Evolutionary conservation across 2,888 invertebrate species (phyloP).

Genomic region (Physocephala rufipes): DNA sequence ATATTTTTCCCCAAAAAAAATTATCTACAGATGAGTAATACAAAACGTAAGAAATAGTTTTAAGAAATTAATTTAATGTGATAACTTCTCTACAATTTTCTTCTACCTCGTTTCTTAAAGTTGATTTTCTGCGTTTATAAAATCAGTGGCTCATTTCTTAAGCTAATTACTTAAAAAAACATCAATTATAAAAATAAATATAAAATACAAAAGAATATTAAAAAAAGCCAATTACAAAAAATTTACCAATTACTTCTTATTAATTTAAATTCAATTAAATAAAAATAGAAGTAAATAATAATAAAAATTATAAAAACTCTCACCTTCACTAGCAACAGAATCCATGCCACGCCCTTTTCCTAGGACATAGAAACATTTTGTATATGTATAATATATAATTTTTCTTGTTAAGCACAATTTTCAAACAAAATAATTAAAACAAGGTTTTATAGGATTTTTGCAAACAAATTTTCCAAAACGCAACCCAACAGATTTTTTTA

Average conservation of each 20-base stretch:
- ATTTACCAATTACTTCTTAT: conserved; percentile 28
- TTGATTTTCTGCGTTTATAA: too few species aligned
- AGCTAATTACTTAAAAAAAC: neutral
- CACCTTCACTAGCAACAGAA: conserved; percentile 77
- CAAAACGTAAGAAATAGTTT: too few species aligned
- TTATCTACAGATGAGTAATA: too few species aligned
- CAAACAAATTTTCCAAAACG: conserved; percentile 42
- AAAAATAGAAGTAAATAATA: conserved; percentile 40
- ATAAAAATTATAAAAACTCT: conserved; percentile 58
- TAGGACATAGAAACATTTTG: conserved; percentile 60
- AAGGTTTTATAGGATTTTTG: conserved; percentile 41
- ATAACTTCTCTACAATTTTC: too few species aligned
- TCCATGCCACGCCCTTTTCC: conserved; percentile 77
- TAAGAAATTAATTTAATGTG: too few species aligned
- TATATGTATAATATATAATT: conserved; percentile 27
- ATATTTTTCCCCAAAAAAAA: too few species aligned
- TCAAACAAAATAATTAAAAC: conserved; percentile 28
- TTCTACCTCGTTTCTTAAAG: too few species aligned
- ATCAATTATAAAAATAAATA: neutral
- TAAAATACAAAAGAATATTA: neutral
- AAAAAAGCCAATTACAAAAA: conserved; percentile 5
- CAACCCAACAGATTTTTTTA: conserved; percentile 11
- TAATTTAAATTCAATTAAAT: conserved; percentile 25
- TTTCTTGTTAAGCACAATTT: conserved; percentile 43
- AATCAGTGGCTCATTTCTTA: neutral